Conservation (phyloP, 2,888 invertebrate species). For the Phorcus lineatus region DNA sequence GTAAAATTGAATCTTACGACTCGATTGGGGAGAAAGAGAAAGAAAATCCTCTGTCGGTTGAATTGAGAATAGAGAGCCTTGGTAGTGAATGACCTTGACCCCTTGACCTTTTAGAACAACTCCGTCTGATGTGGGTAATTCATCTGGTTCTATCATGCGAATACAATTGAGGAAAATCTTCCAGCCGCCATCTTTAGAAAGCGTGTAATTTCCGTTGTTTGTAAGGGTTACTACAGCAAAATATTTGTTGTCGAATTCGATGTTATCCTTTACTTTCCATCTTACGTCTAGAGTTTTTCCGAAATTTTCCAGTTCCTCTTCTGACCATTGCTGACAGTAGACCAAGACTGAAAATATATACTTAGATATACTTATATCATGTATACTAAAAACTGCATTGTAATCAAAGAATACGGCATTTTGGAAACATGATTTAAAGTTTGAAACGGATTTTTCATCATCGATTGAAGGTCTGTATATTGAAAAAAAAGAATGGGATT, state of each 20-base stretch:
- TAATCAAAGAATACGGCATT: too few relatives aligned
- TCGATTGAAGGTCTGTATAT: too few relatives aligned
- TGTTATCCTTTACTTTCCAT: slow-evolving; percentile 41
- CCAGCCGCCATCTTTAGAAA: slow-evolving; percentile 48
- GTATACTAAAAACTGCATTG: too few relatives aligned
- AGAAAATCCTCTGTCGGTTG: slow-evolving; percentile 41
- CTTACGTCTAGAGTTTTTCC: slow-evolving; percentile 37
- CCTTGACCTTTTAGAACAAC: slow-evolving; percentile 42
- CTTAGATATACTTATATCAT: too few relatives aligned
- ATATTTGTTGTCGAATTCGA: slow-evolving; percentile 29
- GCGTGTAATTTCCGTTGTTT: slow-evolving; percentile 9
- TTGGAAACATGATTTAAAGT: too few relatives aligned
- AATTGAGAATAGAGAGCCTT: slow-evolving; percentile 54
- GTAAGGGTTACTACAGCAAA: slow-evolving; percentile 24
- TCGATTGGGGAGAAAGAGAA: slow-evolving; percentile 34
- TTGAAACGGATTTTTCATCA: too few relatives aligned
- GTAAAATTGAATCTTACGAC: slow-evolving; percentile 31
- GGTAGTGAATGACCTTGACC: slow-evolving; percentile 49
- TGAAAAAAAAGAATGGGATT: too few relatives aligned
- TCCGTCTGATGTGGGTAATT: not conserved
- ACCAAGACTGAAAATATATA: not conserved
- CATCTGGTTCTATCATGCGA: slow-evolving; percentile 39
- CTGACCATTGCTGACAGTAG: slow-evolving; percentile 17
- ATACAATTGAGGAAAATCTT: slow-evolving; percentile 54
- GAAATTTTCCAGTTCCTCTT: slow-evolving; percentile 35